Evolutionary conservation across 2,797 vertebrate genomes (phyloP).

Genomic region (Cuniculus paca): DNA sequence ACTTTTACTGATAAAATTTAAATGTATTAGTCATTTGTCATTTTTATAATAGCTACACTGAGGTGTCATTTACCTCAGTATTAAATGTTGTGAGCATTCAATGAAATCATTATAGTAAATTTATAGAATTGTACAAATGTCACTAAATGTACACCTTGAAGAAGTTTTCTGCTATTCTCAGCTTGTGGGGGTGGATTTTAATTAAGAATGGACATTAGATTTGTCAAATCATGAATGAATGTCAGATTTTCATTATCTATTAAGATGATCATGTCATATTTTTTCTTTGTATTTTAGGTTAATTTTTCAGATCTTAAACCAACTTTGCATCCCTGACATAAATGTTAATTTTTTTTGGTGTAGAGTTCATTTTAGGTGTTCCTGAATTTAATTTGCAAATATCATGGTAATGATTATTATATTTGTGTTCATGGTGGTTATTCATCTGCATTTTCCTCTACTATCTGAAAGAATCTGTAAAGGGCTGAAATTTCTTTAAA

Average conservation of each 20-base stretch:
- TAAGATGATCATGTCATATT: not conserved
- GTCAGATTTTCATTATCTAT: not conserved
- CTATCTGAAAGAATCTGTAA: not conserved
- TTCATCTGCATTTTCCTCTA: not conserved
- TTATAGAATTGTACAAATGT: not conserved
- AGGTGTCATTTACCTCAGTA: not conserved
- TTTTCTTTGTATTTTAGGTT: slow-evolving; percentile 21
- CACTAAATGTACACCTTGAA: not conserved
- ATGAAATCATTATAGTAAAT: not conserved
- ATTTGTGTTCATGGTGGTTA: not conserved
- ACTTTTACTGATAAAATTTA: slow-evolving; percentile 12
- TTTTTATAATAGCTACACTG: not conserved
- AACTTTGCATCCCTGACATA: slow-evolving; percentile 23
- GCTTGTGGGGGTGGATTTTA: not conserved
- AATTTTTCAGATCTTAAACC: not conserved
- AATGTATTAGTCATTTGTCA: not conserved
- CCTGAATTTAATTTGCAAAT: slow-evolving; percentile 5
- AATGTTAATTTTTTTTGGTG: not conserved
- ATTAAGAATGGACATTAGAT: not conserved
- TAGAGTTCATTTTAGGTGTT: not conserved
- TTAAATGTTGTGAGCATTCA: not conserved
- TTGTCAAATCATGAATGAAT: not conserved
- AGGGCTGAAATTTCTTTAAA: not conserved
- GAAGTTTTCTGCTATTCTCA: not conserved
- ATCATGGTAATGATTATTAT: not conserved